Evolutionary conservation across 2,113 vertebrate genomes (phyloP), one percentile per base, ranked within the genome.

Genomic region (Otolemur garnettii): DNA sequence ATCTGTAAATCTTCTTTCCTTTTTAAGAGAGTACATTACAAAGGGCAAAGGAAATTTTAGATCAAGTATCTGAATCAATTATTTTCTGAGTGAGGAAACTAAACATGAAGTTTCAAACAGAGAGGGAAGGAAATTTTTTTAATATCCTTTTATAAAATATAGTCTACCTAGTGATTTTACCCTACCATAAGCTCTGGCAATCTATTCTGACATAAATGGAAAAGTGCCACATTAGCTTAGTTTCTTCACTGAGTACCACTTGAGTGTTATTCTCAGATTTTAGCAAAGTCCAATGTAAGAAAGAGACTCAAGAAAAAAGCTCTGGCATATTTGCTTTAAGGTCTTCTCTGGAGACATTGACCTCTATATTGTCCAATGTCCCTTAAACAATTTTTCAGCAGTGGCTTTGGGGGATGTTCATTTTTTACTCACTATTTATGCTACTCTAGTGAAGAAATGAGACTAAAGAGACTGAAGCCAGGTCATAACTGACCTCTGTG

Each of bases 21-120:
- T 79, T 92, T 92, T 87, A 87, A 91, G 38, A 93, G 5, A 45
- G 3, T 83, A 80, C 6, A 87, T 95, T 84, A 79, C 22, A 82
- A 96, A 89, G n/a, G 18, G 9, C 38, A 89, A 93, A 82, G 78
- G 42, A 79, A 90, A 28, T 89, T 93, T 33, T 60, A 91, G 59
- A 85, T 84, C 66, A 57, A 87, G 14, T 59, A 60, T 69, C 15
- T 60, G 24, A 83, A 84, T 85, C 26, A 26, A 59, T 88, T 96
- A 71, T 87, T 92, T 93, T 80, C 71, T 93, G 24, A 81, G 15
- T 6, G n/a, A 87, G 75, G 12, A 35, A 93, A 91, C 28, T 33
- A 60, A 88, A 59, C 26, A 78, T 57, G 77, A 91, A 95, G 71
- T 78, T 85, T 79, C n/a, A 89, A 89, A 81, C 17, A 17, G 45